Percentiles rank a stretch among this genome's conserved stretches.
These are phyloP conservation scores for Heliornis fulica DNA, from an alignment of 2,113 vertebrate species.

Conservation along the genomic window DNA sequence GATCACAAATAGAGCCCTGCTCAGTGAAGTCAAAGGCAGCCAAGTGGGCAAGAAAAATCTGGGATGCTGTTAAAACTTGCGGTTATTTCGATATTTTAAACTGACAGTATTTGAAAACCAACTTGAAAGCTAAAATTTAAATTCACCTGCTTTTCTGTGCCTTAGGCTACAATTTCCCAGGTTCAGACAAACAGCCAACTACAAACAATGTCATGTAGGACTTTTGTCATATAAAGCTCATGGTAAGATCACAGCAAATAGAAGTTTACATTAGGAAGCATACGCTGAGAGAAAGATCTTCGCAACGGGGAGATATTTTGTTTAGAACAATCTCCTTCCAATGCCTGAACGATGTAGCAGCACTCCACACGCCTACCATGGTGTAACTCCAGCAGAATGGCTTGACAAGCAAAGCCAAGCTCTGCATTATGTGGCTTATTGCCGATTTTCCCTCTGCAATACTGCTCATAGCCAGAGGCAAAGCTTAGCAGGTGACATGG, in stretches of 20 bases:
- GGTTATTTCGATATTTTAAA: slow-evolving; percentile 36
- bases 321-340: not conserved
- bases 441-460: not conserved
- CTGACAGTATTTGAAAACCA: slow-evolving; percentile 9
- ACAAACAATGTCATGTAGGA: slow-evolving; percentile 12
- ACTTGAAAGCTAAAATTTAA: slow-evolving; percentile 34
- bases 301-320: not conserved
- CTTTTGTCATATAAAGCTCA: not conserved
- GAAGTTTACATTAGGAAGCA: not conserved
- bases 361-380: not conserved
- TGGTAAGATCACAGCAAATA: slow-evolving; percentile 1
- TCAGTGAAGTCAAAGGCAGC: not conserved
- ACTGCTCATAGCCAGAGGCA: not conserved
- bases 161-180: not conserved
- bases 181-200: slow-evolving; percentile 25
- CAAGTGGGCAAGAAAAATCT: not conserved
- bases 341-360: not conserved
- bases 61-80: not conserved
- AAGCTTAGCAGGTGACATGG: not conserved
- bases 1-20: not conserved
- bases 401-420: not conserved
- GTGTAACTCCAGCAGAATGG: not conserved
- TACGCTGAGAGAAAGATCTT: not conserved
- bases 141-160: slow-evolving; percentile 37
- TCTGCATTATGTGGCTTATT: not conserved